Evolutionary conservation across 2,113 vertebrate species (phyloP).

Genomic region (Burhinus bistriatus): DNA sequence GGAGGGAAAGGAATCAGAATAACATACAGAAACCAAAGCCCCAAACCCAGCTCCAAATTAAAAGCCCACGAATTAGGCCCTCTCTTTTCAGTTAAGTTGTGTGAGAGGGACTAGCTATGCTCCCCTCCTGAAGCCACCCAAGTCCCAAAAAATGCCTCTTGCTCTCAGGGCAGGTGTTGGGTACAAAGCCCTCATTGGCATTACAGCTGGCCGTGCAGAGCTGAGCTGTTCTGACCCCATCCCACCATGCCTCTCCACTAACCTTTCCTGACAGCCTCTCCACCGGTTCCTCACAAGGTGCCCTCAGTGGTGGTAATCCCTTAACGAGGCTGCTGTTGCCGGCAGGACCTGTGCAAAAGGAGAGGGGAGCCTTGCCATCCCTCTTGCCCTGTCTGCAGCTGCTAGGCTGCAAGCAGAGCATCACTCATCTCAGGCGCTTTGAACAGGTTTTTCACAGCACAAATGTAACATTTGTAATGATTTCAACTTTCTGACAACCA

Average conservation of each 20-base stretch:
- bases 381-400: neutral
- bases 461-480: neutral
- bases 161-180: too few relatives aligned
- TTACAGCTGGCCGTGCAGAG: accelerated
- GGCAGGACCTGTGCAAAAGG: accelerated
- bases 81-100: neutral
- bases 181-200: neutral
- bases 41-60: neutral
- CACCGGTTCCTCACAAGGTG: accelerated
- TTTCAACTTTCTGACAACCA: neutral
- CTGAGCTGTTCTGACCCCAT: neutral
- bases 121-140: neutral
- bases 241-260: neutral
- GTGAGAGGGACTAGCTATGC: neutral
- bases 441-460: neutral
- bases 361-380: neutral
- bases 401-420: neutral
- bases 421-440: neutral
- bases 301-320: too few relatives aligned
- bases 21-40: neutral
- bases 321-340: neutral
- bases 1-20: neutral
- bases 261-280: neutral
- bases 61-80: neutral
- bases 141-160: neutral